These are phyloP conservation scores for Lota lota DNA, from an alignment of 2,113 vertebrate genomes.

Conservation along the genomic window DNA sequence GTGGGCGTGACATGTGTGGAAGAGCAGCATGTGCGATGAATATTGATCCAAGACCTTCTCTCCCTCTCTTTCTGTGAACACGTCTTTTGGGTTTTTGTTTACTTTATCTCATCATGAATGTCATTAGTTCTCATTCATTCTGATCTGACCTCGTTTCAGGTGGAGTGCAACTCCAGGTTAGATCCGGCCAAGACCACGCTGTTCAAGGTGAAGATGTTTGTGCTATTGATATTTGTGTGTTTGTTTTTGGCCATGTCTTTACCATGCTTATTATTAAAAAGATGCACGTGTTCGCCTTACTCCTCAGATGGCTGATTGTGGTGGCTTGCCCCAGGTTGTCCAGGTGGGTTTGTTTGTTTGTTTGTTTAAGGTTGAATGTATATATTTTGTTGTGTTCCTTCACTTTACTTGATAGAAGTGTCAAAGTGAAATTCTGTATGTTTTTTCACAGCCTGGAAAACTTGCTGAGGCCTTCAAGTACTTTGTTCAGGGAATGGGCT, in stretches of 20 bases:
- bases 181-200: constrained; percentile 93
- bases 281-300: constrained; percentile 10
- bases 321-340: constrained; percentile 93
- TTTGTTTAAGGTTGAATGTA: not conserved
- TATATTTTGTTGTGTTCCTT: not conserved
- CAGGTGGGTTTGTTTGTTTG: constrained; percentile 75
- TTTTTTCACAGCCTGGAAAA: constrained; percentile 73
- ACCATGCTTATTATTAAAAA: not conserved
- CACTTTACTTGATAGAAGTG: not conserved
- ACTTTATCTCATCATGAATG: too few species aligned
- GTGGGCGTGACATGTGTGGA: too few species aligned
- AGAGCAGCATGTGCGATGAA: too few species aligned
- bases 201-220: constrained; percentile 79
- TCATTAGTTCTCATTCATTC: not conserved
- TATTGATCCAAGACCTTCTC: too few species aligned
- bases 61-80: too few species aligned
- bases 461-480: constrained; percentile 82
- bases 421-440: not conserved
- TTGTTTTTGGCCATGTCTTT: too few species aligned
- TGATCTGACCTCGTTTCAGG: constrained; percentile 70
- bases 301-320: constrained; percentile 94
- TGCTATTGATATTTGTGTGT: too few species aligned
- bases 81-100: not conserved
- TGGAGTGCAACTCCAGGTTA: constrained; percentile 97
- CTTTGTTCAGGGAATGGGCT: constrained; percentile 82